Base-by-base conservation (phyloP, 2,113 vertebrate species). In the Eulemur rufifrons region DNA sequence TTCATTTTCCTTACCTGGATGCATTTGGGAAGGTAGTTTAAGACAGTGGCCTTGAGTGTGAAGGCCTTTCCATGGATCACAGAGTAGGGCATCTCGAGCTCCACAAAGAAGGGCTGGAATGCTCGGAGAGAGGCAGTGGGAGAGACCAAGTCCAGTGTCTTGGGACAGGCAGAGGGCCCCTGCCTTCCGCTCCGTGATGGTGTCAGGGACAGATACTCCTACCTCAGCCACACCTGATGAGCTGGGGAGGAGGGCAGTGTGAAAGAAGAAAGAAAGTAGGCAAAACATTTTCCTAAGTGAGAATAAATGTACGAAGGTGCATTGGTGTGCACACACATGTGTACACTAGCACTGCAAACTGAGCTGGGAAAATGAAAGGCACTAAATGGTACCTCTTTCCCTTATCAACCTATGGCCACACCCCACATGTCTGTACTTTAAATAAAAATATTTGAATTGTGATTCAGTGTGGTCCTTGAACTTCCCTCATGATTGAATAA, bases 101-200 rank as follows among this genome's bases (percentile, higher is more conserved):
- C 99, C 56, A 99, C 97, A 0, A 99, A 99, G 98, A 99, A 99
- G 1, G 99, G 99, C 98, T 99, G 99, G 98, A 99, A 99, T 97
- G 98, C 98, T 0, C 0, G 97, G 69, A 99, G 95, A n/a, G 98
- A 95, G 80, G 96, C 12, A 3, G 98, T 97, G 17, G 99, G 98
- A 89, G 99, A 99, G 98, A 39, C 99, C 99, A 37, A 99, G 93
- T 1, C 99, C 99, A 11, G 98, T 61, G 66, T 96, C 97, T 25
- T 42, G 39, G 0, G 99, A 99, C 94, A 99, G 97, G 97, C 99
- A 99, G 98, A 99, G 98, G 34, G 98, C 98, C 87, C 99, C 98
- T 0, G 99, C 99, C 95, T 98, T 99, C 99, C 99, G 99, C n/a
- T 99, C 98, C 17, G 99, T 99, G 98, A 99, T 99, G 90, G 99